phyloP scores from a whole-genome alignment of 2,113 vertebrate genomes.

The Potamarius usumacintae region DNA sequence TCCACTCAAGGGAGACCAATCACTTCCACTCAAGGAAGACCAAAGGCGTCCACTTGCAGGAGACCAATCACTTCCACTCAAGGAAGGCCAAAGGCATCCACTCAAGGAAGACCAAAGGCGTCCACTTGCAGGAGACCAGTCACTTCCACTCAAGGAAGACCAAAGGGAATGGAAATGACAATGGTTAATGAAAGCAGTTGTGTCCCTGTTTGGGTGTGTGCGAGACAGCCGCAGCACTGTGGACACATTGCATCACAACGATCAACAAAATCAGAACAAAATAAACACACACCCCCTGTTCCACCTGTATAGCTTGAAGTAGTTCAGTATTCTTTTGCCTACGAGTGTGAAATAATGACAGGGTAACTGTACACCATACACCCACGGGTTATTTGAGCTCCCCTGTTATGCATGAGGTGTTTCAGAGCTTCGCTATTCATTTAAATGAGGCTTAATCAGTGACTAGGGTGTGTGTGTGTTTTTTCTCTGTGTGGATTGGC shows the following conservation, averaged over 20 bases:
- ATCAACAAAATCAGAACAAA: not conserved
- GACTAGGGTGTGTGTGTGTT: not conserved
- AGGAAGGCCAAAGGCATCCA: not conserved
- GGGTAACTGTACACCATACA: not conserved
- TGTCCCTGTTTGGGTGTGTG: not conserved
- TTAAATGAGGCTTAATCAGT: conserved; percentile 1
- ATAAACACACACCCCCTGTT: not conserved
- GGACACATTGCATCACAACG: not conserved
- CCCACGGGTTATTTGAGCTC: not conserved
- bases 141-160: not conserved
- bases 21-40: not conserved
- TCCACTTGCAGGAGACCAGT: not conserved
- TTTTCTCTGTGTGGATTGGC: conserved; percentile 16
- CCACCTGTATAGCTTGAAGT: not conserved
- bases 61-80: not conserved
- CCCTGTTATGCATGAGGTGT: not conserved
- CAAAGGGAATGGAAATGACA: no score
- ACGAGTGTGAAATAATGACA: not conserved
- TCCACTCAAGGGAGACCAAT: not conserved
- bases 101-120: not conserved
- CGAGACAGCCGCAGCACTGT: not conserved
- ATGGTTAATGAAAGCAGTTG: not conserved
- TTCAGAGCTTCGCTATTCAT: not conserved
- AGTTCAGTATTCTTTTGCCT: not conserved
- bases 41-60: fast-evolving